These are phyloP conservation scores for Heteronetta atricapilla DNA, from an alignment of 2,113 vertebrate genomes.

Conservation along the genomic window DNA sequence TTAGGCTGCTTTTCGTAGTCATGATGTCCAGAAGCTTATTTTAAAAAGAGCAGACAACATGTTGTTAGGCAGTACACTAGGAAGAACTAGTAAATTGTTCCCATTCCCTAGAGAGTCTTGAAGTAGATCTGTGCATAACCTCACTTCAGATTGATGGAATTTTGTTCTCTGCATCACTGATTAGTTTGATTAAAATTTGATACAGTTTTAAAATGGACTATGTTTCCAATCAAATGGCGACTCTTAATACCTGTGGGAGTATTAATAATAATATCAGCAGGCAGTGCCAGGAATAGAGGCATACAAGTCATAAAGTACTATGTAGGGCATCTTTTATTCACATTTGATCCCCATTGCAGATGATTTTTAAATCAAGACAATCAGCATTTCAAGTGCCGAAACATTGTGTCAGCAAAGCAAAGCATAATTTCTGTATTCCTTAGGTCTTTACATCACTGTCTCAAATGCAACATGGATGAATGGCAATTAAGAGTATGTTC, in stretches of 20 bases:
- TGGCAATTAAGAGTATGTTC: neutral
- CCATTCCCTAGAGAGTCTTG: neutral
- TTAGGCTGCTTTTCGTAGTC: neutral
- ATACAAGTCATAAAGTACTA: neutral
- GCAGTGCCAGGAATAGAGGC: neutral
- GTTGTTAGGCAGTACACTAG: neutral
- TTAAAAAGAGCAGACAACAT: neutral
- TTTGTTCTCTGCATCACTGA: neutral
- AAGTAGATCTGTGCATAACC: neutral
- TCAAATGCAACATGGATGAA: neutral
- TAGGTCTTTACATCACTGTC: neutral
- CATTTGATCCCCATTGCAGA: neutral
- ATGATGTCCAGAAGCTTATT: neutral
- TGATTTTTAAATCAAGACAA: slow-evolving; percentile 7
- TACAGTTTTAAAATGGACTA: neutral
- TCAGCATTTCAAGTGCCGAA: neutral
- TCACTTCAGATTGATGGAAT: neutral
- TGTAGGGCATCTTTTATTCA: neutral
- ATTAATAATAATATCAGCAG: neutral
- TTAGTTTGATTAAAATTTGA: neutral
- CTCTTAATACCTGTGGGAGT: neutral
- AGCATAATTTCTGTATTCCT: neutral
- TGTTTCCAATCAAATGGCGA: neutral
- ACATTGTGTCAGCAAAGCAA: neutral
- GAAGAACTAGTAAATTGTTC: neutral